phyloP scores from a whole-genome alignment of 2,113 vertebrate species.

The Peromyscus leucopus region DNA sequence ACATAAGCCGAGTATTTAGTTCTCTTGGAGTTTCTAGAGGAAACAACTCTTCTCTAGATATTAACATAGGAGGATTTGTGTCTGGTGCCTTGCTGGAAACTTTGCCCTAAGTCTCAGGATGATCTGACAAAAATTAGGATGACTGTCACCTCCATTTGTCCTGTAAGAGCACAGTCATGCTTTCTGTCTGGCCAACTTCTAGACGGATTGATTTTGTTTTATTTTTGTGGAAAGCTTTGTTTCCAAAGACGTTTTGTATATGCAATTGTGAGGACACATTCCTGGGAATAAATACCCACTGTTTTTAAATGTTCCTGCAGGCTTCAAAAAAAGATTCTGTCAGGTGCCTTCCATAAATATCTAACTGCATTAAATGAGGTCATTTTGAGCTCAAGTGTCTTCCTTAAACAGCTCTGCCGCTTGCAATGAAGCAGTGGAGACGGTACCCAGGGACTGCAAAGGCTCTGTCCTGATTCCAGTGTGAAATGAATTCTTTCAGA shows the following conservation, averaged over 20 bases:
- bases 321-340: conserved; percentile 24
- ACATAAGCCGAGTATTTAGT: not conserved
- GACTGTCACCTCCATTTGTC: not conserved
- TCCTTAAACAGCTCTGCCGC: conserved; percentile 36
- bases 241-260: conserved; percentile 56
- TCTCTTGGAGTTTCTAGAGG: not conserved
- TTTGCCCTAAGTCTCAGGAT: not conserved
- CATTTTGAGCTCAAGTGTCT: conserved; percentile 53
- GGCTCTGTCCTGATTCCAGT: not conserved
- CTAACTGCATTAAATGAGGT: conserved; percentile 56
- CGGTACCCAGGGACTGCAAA: conserved; percentile 34
- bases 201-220: not conserved
- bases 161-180: not conserved
- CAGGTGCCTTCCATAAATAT: conserved; percentile 71
- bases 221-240: conserved; percentile 12
- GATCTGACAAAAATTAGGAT: not conserved
- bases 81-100: not conserved
- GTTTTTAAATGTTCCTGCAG: conserved; percentile 54
- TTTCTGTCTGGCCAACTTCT: not conserved
- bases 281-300: conserved; percentile 61
- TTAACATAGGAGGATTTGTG: not conserved
- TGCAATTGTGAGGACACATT: conserved; percentile 42
- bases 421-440: conserved; percentile 48
- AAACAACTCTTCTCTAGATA: not conserved
- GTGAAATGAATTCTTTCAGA: not conserved